Percentiles rank a stretch among this genome's conserved stretches.
These are phyloP conservation scores for Catamblyrhynchus diadema DNA, from an alignment of 2,797 vertebrate species.

Conservation along the genomic window DNA sequence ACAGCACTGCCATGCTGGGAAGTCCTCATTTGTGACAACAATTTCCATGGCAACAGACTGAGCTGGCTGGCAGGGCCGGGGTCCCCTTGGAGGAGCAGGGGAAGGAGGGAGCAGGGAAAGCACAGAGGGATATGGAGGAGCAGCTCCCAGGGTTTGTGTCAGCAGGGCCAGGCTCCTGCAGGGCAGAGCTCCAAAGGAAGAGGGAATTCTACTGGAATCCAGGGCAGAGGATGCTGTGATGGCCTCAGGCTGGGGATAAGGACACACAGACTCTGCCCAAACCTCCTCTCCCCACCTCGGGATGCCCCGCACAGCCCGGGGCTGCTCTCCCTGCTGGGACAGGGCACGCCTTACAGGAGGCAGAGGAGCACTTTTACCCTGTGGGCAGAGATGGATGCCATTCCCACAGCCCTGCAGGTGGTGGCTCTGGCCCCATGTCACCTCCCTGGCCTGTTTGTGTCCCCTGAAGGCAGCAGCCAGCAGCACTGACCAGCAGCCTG, in stretches of 20 bases:
- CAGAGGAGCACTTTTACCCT: neutral
- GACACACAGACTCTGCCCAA: neutral
- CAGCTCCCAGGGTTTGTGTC: neutral
- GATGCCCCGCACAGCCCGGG: accelerated
- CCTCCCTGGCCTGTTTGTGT: neutral
- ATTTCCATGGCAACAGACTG: conserved; percentile 64
- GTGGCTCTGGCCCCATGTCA: neutral
- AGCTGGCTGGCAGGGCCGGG: neutral
- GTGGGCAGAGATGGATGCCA: neutral
- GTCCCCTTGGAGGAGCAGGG: conserved; percentile 16
- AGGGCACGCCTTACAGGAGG: neutral
- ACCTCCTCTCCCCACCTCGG: neutral
- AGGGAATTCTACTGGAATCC: neutral
- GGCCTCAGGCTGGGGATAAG: accelerated
- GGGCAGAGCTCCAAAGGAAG: neutral
- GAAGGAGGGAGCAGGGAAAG: neutral
- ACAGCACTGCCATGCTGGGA: conserved; percentile 1
- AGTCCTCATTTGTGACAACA: conserved; percentile 57
- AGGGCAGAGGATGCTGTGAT: neutral
- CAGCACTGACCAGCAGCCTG: neutral
- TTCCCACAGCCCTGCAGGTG: neutral
- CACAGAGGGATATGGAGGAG: neutral
- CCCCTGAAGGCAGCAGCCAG: neutral
- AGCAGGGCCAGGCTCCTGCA: neutral
- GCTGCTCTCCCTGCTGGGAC: neutral